Evolutionary conservation across 2,888 invertebrate genomes (phyloP).

Genomic region (Priapulus caudatus): DNA sequence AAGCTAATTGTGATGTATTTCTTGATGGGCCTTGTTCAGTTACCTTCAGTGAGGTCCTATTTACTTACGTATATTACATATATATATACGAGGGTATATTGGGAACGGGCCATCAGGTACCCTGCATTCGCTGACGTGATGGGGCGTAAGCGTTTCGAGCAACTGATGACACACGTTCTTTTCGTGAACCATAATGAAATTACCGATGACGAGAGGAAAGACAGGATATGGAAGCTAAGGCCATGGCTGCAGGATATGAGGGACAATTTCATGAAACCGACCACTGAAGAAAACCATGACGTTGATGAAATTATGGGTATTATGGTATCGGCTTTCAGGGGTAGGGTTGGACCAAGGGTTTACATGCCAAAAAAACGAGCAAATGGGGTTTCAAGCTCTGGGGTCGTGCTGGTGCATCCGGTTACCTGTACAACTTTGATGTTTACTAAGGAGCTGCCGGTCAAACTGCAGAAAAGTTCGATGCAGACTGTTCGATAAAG

Average conservation of each 20-base stretch:
- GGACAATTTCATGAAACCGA: not conserved
- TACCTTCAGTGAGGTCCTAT: no score
- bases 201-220: slow-evolving; percentile 2
- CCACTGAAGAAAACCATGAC: slow-evolving; percentile 16
- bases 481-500: no score
- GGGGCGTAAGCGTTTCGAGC: slow-evolving; percentile 16
- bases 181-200: slow-evolving; percentile 15
- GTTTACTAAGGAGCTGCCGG: slow-evolving; percentile 5
- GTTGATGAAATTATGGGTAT: slow-evolving; percentile 21
- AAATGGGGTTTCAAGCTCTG: slow-evolving; percentile 10
- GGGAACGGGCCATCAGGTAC: no score
- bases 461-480: no score
- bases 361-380: slow-evolving; percentile 9
- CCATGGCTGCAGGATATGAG: slow-evolving; percentile 12
- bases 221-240: slow-evolving; percentile 18
- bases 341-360: slow-evolving; percentile 5
- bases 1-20: no score
- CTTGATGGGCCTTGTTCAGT: no score
- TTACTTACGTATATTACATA: no score
- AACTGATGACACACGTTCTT: slow-evolving; percentile 13
- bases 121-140: no score
- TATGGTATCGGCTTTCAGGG: slow-evolving; percentile 20
- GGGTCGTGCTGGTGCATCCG: slow-evolving; percentile 5
- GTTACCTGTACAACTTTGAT: slow-evolving; percentile 8
- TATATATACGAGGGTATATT: no score